Evolutionary conservation across 2,797 vertebrate species (phyloP).

Genomic region (Poeciliopsis gracilis): DNA sequence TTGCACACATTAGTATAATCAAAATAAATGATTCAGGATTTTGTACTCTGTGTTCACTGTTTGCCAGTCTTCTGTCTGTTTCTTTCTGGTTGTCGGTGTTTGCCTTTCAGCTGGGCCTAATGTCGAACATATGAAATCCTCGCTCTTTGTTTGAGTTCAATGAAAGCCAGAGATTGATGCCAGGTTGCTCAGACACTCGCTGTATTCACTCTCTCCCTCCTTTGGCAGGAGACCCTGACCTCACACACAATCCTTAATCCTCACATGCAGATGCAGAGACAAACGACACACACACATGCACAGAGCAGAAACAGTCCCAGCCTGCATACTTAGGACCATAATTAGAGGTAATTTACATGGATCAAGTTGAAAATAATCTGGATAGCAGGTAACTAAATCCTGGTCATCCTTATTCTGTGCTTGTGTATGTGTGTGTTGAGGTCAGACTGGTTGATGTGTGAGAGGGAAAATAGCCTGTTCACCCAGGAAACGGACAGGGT

Average conservation of each 20-base stretch:
- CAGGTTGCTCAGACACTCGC: slow-evolving; percentile 47
- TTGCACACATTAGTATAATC: background rate
- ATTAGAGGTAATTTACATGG: slow-evolving; percentile 76
- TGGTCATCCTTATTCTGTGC: slow-evolving; percentile 37
- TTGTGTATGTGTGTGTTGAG: background rate
- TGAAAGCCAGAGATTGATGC: slow-evolving; percentile 65
- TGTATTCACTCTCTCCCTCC: slow-evolving; percentile 42
- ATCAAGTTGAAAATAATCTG: slow-evolving; percentile 79
- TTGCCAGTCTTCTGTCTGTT: slow-evolving; percentile 21
- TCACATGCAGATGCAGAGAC: slow-evolving; percentile 24
- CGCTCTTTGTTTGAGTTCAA: slow-evolving; percentile 57
- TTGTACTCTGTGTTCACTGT: slow-evolving; percentile 18
- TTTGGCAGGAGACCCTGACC: slow-evolving; percentile 46
- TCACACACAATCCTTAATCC: slow-evolving; percentile 62
- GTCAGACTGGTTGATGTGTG: slow-evolving; percentile 14
- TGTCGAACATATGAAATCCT: slow-evolving; percentile 55
- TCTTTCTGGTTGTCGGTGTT: slow-evolving; percentile 29
- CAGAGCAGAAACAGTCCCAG: slow-evolving; percentile 60
- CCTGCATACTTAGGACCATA: slow-evolving; percentile 64
- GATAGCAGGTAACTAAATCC: slow-evolving; percentile 67
- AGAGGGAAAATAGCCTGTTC: slow-evolving; percentile 45
- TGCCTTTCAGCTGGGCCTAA: slow-evolving; percentile 44
- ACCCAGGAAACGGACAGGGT: slow-evolving; percentile 69
- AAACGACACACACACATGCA: slow-evolving; percentile 35
- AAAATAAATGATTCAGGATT: slow-evolving; percentile 1